Conservation (phyloP, 2,113 vertebrate genomes). For the Neodon shergylaensis region DNA sequence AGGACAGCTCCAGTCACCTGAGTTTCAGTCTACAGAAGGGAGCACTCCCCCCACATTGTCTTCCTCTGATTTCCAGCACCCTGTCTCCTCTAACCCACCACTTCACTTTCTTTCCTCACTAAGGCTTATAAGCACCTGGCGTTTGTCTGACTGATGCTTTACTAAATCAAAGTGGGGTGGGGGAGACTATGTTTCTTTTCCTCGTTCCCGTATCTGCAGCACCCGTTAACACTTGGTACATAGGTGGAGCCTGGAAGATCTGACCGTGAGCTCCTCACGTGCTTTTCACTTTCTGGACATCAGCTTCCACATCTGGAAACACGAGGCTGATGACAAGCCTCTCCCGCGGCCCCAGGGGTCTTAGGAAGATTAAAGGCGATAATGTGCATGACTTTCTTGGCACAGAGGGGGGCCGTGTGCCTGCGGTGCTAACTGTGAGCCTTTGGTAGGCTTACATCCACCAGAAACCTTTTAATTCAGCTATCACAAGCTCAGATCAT, state of each 20-base stretch:
- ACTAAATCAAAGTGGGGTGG: background rate
- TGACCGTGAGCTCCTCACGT: background rate
- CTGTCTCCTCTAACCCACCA: background rate
- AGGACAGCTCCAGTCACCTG: background rate
- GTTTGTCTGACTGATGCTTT: background rate
- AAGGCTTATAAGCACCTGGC: background rate
- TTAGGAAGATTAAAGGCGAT: background rate
- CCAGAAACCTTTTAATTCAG: slow-evolving; percentile 50
- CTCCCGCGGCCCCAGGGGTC: background rate
- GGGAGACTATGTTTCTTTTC: background rate
- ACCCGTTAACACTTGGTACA: background rate
- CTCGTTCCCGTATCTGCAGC: background rate
- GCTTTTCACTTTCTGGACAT: slow-evolving; percentile 37
- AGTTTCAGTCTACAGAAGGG: no score
- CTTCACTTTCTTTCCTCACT: background rate
- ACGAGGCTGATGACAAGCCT: background rate
- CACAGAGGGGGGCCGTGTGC: background rate
- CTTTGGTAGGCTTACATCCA: background rate
- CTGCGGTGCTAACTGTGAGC: background rate
- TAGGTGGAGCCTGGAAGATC: background rate
- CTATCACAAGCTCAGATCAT: background rate
- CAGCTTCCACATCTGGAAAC: background rate
- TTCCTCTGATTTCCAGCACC: background rate
- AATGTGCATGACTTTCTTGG: background rate
- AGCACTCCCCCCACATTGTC: background rate